Evolutionary conservation across 2,888 invertebrate species (phyloP), one percentile per base, ranked within the genome.

Genomic region (Drosophila pseudotakahashii): DNA sequence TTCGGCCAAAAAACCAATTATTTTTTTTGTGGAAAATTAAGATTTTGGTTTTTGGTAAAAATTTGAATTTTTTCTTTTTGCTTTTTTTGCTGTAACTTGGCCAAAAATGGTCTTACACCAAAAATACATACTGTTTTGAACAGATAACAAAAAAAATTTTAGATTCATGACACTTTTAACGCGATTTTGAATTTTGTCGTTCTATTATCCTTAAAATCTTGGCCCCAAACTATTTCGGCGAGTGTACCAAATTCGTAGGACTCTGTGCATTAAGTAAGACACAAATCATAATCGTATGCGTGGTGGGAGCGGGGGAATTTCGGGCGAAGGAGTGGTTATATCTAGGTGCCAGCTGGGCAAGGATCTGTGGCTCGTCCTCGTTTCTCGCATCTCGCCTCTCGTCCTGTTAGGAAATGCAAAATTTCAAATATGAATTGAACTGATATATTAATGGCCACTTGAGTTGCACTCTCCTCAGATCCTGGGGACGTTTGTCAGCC

Each of bases 401-500:
- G 64, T 51, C 66, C 64, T 76, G 77, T 61, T 73, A 73, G 87
- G 85, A 89, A 79, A 80, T 82, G 85, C 82, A 81, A 89, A 87
- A 89, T 89, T 82, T 88, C 89, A 88, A 90, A 89, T 90, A 89
- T 89, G 90, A 87, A 90, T 89, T 90, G 89, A 90, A 90, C 90
- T 90, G 90, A 90, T 90, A 88, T 90, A 90, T 90, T 90, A 90
- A 90, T 90, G 90, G 90, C 77, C 81, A 87, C 79, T 87, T 89
- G 88, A 85, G 81, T 73, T 57, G 76, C 73, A 67, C 39, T 73
- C 47, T 52, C 45, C 45, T 19, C 19, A 37, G 60, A 26, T 41
- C 42, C 53, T 58, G 54, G 72, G 70, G 72, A 72, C 72, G 72
- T 69, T 72, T 62, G 82, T 82, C 87, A 87, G 82, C 48, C 82